Conservation (phyloP, 2,113 vertebrate genomes). For the Toxotes jaculatrix region DNA sequence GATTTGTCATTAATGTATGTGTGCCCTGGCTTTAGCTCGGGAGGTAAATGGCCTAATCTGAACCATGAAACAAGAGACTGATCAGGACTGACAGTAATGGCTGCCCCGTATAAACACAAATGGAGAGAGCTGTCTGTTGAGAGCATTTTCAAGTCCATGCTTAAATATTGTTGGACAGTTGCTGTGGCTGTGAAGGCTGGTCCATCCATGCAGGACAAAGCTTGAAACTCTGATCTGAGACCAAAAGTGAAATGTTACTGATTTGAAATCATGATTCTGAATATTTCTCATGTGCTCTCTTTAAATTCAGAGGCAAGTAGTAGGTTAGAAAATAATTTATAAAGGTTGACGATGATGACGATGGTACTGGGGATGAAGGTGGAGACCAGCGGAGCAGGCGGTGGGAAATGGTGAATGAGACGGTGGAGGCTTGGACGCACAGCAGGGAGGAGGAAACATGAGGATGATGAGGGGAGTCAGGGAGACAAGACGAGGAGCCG, state of each 20-base stretch:
- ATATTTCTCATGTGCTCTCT: background rate
- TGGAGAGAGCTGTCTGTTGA: conserved; percentile 26
- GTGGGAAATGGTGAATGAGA: too few species aligned
- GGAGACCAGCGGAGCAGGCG: too few species aligned
- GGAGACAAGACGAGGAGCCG: too few species aligned
- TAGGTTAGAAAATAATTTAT: too few species aligned
- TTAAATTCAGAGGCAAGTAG: background rate
- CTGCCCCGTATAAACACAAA: conserved; percentile 25
- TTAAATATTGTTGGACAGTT: conserved; percentile 13
- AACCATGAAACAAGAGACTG: conserved; percentile 38
- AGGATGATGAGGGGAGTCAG: too few species aligned
- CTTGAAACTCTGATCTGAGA: conserved; percentile 23
- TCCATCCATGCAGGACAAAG: conserved; percentile 2
- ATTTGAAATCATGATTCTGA: background rate
- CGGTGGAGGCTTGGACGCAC: too few species aligned
- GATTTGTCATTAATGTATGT: conserved; percentile 8
- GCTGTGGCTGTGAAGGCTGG: conserved; percentile 12
- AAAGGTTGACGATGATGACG: too few species aligned
- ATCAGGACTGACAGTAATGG: conserved; percentile 50
- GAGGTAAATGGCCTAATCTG: conserved; percentile 1
- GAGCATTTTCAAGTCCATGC: conserved; percentile 8
- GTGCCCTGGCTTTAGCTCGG: conserved; percentile 14
- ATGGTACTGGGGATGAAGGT: too few species aligned
- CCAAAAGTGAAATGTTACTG: conserved; percentile 8
- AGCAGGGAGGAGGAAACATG: too few species aligned